Evolutionary conservation across 2,113 vertebrate species (phyloP).

Genomic region (Megatriorchis doriae): DNA sequence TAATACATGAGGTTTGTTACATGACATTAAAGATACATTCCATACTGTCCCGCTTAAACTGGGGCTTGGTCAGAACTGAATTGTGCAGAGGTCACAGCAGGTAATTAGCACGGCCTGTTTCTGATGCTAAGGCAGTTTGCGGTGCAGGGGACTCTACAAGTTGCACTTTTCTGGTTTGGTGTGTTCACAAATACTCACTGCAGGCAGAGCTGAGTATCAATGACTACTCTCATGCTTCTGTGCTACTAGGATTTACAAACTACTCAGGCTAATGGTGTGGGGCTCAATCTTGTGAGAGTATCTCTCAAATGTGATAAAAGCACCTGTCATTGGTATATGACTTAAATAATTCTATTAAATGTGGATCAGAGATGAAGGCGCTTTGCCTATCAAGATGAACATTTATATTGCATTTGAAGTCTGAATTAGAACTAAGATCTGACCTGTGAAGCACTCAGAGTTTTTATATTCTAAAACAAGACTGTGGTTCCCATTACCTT

Average conservation of each 20-base stretch:
- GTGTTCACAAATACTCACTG: background rate
- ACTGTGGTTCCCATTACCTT: background rate
- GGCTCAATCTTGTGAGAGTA: background rate
- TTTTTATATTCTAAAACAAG: background rate
- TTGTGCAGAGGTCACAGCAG: background rate
- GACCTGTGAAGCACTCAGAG: background rate
- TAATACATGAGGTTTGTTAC: background rate
- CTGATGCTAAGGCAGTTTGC: background rate
- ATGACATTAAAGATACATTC: background rate
- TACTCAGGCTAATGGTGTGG: background rate
- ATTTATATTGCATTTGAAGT: background rate
- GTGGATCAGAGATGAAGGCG: background rate
- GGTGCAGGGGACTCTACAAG: background rate
- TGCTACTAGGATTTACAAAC: background rate
- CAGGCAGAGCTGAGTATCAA: background rate
- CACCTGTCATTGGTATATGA: background rate
- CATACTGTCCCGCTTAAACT: background rate
- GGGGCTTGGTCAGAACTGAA: background rate
- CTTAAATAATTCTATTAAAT: background rate
- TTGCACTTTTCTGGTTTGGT: rapidly evolving
- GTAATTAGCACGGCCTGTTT: background rate
- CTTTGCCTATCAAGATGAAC: background rate
- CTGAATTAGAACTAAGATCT: background rate
- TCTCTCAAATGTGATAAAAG: background rate
- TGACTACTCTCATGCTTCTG: background rate